Evolutionary conservation across 2,113 vertebrate species (phyloP).

Genomic region (Pyrgilauda ruficollis): DNA sequence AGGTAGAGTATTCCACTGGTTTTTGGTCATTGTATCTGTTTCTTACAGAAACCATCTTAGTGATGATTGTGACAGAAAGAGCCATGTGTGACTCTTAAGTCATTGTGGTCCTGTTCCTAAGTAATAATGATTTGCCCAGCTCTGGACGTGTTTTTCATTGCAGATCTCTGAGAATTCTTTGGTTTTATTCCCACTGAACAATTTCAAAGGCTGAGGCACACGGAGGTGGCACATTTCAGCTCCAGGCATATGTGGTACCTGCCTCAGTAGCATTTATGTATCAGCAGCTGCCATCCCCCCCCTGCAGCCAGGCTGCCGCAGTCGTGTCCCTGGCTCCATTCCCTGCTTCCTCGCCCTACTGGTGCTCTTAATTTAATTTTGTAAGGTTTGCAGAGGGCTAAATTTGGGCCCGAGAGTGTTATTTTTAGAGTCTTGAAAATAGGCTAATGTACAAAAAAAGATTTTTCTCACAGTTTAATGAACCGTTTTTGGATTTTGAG

Average conservation of each 20-base stretch:
- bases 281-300: not conserved
- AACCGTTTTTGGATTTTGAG: not conserved
- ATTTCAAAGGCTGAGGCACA: not conserved
- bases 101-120: accelerated
- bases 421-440: constrained; percentile 38
- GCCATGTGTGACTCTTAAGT: accelerated
- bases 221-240: not conserved
- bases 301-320: not conserved
- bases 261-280: not conserved
- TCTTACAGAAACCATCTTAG: not conserved
- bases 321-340: not conserved
- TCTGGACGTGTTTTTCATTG: not conserved
- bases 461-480: constrained; percentile 6
- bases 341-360: not conserved
- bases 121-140: not conserved
- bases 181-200: not conserved
- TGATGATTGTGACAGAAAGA: not conserved
- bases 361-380: not conserved
- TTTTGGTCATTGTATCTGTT: not conserved
- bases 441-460: constrained; percentile 1
- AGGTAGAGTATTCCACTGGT: not conserved
- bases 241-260: not conserved
- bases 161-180: not conserved
- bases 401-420: not conserved
- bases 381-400: not conserved